A percentile compares a stretch with the other conserved stretches of the same genome.
These are phyloP conservation scores for Onychostoma macrolepis DNA, from an alignment of 2,113 vertebrate species.

Conservation along the genomic window DNA sequence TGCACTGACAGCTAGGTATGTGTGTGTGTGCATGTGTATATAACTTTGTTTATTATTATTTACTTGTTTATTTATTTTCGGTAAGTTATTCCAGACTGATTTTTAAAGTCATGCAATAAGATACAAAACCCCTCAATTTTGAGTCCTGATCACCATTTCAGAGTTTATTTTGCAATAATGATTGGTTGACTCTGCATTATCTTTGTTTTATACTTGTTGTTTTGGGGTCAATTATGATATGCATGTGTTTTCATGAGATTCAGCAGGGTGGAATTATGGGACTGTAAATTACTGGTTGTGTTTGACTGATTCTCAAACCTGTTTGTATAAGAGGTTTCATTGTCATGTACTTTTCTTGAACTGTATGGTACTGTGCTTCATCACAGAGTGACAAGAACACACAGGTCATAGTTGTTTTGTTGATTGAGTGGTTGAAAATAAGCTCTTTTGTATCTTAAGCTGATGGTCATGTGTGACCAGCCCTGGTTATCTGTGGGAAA, in stretches of 20 bases:
- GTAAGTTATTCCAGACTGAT: background rate
- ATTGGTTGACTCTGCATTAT: background rate
- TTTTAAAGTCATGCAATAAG: background rate
- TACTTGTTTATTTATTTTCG: background rate
- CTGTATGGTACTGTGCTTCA: background rate
- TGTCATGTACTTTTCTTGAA: background rate
- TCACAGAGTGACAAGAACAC: background rate
- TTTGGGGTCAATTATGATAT: background rate
- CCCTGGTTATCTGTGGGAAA: background rate
- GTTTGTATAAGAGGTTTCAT: conserved; percentile 45
- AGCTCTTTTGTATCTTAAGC: background rate
- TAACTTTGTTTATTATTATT: background rate
- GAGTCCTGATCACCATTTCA: background rate
- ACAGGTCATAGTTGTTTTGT: background rate
- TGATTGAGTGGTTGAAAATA: background rate
- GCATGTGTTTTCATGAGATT: background rate
- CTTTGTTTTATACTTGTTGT: background rate
- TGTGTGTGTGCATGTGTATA: background rate
- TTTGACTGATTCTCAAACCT: conserved; percentile 47
- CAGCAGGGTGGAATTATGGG: background rate
- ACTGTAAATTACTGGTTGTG: conserved; percentile 13
- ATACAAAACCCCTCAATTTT: background rate
- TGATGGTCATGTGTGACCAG: conserved; percentile 3
- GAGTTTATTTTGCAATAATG: background rate
- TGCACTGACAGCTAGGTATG: background rate